Conservation (phyloP, 2,888 invertebrate species). For the Epinotia ramella region DNA sequence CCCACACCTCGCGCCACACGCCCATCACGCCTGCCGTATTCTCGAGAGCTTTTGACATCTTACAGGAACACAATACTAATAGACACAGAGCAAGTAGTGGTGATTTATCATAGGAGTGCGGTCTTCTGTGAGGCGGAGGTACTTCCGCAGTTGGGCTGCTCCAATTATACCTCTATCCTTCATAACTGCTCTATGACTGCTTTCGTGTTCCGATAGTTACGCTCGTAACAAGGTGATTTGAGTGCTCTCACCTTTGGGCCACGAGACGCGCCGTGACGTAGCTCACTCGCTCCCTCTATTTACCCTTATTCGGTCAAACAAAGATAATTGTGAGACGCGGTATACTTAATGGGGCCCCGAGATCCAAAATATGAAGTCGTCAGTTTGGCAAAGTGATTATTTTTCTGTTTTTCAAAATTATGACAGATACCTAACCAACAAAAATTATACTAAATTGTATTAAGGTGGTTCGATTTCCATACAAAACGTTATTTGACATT, state of each 20-base stretch:
- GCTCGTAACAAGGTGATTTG: slow-evolving; percentile 47
- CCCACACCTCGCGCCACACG: too few species aligned
- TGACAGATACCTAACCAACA: too few species aligned
- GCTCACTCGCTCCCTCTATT: slow-evolving; percentile 29
- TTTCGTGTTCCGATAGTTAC: slow-evolving; percentile 12
- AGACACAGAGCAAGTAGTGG: background rate
- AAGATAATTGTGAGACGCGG: slow-evolving; percentile 6
- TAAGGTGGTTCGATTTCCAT: too few species aligned
- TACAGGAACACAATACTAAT: background rate
- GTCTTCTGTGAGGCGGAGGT: background rate
- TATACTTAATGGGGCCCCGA: background rate
- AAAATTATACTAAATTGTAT: too few species aligned
- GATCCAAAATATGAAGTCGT: too few species aligned
- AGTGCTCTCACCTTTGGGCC: slow-evolving; percentile 64
- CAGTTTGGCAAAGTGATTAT: too few species aligned
- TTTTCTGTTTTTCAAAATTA: too few species aligned
- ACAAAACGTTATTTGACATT: too few species aligned
- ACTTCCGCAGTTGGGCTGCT: background rate
- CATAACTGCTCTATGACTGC: background rate
- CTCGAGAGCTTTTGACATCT: background rate
- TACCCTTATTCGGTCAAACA: slow-evolving; percentile 34
- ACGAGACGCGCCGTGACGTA: slow-evolving; percentile 51
- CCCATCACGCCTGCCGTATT: background rate
- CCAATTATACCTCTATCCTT: background rate
- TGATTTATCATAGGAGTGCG: background rate